These are phyloP conservation scores for Folsomia manolachei DNA, from an alignment of 2,888 invertebrate species.

Conservation along the genomic window DNA sequence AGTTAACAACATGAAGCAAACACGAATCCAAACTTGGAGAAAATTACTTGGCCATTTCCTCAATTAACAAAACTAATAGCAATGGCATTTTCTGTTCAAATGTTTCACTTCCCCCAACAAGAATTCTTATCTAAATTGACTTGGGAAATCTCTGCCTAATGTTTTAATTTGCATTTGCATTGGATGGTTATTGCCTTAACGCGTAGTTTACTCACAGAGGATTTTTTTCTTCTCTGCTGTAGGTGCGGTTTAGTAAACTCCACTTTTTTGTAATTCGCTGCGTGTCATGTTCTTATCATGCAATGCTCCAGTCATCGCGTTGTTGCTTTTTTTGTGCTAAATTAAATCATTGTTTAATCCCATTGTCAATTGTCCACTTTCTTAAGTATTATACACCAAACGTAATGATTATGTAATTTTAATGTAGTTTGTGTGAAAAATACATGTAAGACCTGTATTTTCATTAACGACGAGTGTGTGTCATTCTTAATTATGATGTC, in stretches of 20 bases:
- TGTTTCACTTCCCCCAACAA: background rate
- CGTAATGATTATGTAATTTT: background rate
- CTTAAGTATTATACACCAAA: too few relatives aligned
- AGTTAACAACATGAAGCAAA: background rate
- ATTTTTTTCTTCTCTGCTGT: too few relatives aligned
- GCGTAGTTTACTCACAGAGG: too few relatives aligned
- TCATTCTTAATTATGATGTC: too few relatives aligned
- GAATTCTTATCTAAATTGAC: background rate
- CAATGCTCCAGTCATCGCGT: too few relatives aligned
- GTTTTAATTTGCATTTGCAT: background rate
- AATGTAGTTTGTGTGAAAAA: background rate
- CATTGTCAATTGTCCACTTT: background rate
- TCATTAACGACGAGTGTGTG: too few relatives aligned
- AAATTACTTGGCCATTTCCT: conserved; percentile 11
- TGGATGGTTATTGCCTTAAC: background rate
- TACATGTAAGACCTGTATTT: too few relatives aligned
- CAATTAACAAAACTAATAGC: conserved; percentile 12
- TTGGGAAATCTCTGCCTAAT: background rate
- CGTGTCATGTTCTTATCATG: background rate
- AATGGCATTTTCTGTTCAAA: background rate
- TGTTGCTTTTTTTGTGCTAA: background rate
- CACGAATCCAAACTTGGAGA: background rate
- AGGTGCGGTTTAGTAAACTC: too few relatives aligned
- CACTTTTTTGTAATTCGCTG: background rate
- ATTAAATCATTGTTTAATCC: background rate